phyloP scores from a whole-genome alignment of 2,797 vertebrate genomes.

The Pseudochirops cupreus region DNA sequence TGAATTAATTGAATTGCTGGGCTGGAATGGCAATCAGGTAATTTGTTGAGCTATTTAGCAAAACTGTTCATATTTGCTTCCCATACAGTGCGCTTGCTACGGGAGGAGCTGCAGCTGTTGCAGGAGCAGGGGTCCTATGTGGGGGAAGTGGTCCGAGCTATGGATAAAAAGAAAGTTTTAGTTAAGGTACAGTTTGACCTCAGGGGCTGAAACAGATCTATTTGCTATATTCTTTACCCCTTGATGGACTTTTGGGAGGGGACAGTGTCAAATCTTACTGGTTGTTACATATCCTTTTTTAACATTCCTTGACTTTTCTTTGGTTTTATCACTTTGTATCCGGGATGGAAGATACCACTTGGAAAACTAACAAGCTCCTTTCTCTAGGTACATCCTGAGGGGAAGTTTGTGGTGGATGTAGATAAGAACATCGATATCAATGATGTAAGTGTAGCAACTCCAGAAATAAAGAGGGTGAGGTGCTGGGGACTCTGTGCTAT shows the following conservation, averaged over 20 bases:
- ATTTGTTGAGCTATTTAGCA: not conserved
- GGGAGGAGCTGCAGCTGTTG: slow-evolving; percentile 97
- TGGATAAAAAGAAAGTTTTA: slow-evolving; percentile 99
- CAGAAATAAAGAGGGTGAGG: not conserved
- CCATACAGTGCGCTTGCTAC: slow-evolving; percentile 92
- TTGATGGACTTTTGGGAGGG: not conserved
- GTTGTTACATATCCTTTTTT: not conserved
- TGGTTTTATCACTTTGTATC: not conserved
- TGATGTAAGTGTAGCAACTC: slow-evolving; percentile 89
- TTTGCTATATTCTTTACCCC: not conserved
- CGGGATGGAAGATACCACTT: not conserved
- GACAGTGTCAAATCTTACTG: not conserved
- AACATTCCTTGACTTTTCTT: not conserved
- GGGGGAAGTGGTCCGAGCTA: slow-evolving; percentile 97
- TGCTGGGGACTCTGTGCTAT: not conserved
- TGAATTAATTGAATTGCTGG: not conserved
- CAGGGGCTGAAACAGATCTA: not conserved
- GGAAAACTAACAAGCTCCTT: not conserved
- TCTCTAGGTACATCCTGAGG: slow-evolving; percentile 96
- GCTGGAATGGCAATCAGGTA: not conserved
- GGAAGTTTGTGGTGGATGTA: slow-evolving; percentile 98
- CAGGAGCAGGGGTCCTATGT: slow-evolving; percentile 99
- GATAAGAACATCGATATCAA: slow-evolving; percentile 99
- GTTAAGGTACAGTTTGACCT: slow-evolving; percentile 91
- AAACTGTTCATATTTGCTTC: slow-evolving; percentile 1